Evolutionary conservation across 2,113 vertebrate genomes (phyloP), one percentile per base, ranked within the genome.

Genomic region (Lipotes vexillifer): DNA sequence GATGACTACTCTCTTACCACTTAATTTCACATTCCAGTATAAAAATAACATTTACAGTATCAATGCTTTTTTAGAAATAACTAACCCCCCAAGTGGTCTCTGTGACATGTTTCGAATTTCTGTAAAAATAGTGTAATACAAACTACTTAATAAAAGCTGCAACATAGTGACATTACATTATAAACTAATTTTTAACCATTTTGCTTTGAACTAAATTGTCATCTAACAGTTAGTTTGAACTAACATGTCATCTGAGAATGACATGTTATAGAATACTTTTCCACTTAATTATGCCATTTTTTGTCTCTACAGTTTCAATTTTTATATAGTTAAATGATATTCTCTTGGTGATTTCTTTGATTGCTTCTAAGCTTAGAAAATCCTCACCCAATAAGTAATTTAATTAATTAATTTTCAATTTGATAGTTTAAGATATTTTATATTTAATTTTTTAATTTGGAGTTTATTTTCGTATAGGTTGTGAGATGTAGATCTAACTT

Each of bases 361-460:
- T 85, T 90, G n/a, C n/a, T 68, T 92, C 38, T 71, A 80, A 95
- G 88, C 15, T 95, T 90, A 93, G 59, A 75, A 90, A 93, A 52
- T 82, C 41, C n/a, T 92, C 41, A 86, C 17, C 44, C 59, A 74
- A 81, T 49, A 72, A 49, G 74, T 93, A 75, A 68, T 68, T 52
- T 84, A 63, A 68, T 57, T 52, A 92, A 61, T 93, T 92, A 81
- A 69, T 72, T 90, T 90, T 80, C 38, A 65, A 23, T 52, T 74
- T 49, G 71, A 74, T 49, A 82, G 72, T 71, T 94, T 77, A 85
- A 68, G 88, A 36, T 89, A 87, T 29, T 89, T 49, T 72, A 63
- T 55, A 68, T 85, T 65, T 94, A 89, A 44, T 84, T 92, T 31
- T 81, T 89, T 80, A 65, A 81, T 69, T 49, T 92, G 15, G 20